phyloP scores from a whole-genome alignment of 2,888 invertebrate species.

The Resseliella maxima region DNA sequence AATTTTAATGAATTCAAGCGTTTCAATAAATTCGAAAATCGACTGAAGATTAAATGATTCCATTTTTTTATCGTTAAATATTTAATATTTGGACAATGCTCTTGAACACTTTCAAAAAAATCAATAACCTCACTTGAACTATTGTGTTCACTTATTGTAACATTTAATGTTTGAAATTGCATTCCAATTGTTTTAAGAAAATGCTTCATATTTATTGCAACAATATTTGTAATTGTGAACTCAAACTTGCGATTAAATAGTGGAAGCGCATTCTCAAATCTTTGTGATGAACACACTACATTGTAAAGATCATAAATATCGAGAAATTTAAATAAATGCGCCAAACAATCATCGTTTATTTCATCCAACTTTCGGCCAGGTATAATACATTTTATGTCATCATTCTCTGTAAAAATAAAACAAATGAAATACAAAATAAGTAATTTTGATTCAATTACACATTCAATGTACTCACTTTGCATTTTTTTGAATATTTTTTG shows the following conservation, averaged over 20 bases:
- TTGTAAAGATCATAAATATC: constrained; percentile 22
- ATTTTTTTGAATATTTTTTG: not conserved
- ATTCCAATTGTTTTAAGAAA: not conserved
- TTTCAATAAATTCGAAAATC: not conserved
- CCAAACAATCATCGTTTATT: constrained; percentile 49
- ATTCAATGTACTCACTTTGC: not conserved
- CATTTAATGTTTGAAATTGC: not conserved
- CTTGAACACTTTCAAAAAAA: not conserved
- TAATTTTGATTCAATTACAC: not conserved
- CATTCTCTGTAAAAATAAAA: not conserved
- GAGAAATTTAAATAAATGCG: not conserved
- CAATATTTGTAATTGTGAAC: not conserved
- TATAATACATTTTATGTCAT: not conserved
- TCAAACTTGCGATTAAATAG: not conserved
- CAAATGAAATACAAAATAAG: not conserved
- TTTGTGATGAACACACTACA: not conserved
- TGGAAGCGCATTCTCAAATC: not conserved
- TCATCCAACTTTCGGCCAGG: not conserved
- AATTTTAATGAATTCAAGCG: constrained; percentile 20
- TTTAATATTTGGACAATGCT: not conserved
- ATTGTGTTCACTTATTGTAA: not conserved
- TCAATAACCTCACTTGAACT: not conserved
- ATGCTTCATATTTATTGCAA: not conserved
- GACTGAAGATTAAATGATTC: not conserved
- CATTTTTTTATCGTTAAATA: constrained; percentile 37